Evolutionary conservation across 2,797 vertebrate species (phyloP), one percentile per base, ranked within the genome.

Genomic region (Artibeus jamaicensis): DNA sequence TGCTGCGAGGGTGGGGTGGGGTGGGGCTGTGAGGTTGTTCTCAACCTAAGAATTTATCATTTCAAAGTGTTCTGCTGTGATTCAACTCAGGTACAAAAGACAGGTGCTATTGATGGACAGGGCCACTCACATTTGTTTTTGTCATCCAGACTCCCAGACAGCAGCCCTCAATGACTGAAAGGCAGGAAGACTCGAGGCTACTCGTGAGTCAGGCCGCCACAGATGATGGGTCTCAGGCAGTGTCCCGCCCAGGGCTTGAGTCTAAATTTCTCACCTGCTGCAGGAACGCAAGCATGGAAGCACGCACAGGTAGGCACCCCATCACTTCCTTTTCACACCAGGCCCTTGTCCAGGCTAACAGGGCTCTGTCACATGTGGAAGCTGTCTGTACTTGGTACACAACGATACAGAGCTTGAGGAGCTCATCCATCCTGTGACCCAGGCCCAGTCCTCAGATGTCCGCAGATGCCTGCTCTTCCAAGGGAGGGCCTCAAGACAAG

Each of bases 251-350:
- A n/a, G 9, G 1, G 18, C 39, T 65, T 74, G 84, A 57, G 26
- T 39, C 37, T 82, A 57, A 89, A 0, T 24, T 48, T n/a, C 26
- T 55, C 29, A 16, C 12, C 4, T 82, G 46, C 55, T 14, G 29
- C 24, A 46, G 71, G 50, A 81, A 79, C 15, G 8, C 0, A 21
- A 53, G 32, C 34, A 14, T 0, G 24, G 1, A 62, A 68, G 8
- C 48, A 2, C 0, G 3, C 11, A 32, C 21, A 6, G 53, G 70
- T 42, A 39, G 39, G 71, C 0, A 3, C 22, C 9, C 34, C 9
- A 12, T 44, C 37, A n/a, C 88, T 92, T 90, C 86, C 39, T 57
- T 93, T 57, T n/a, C 1, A 16, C 39, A 68, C 16, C 10, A 67
- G n/a, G 24, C 39, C 82, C 18, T 2, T 5, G 37, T 59, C 21